Percentiles rank a stretch among this genome's conserved stretches.
Evolutionary conservation across 2,888 invertebrate species (phyloP).

Genomic region (Subacronicta megacephala): DNA sequence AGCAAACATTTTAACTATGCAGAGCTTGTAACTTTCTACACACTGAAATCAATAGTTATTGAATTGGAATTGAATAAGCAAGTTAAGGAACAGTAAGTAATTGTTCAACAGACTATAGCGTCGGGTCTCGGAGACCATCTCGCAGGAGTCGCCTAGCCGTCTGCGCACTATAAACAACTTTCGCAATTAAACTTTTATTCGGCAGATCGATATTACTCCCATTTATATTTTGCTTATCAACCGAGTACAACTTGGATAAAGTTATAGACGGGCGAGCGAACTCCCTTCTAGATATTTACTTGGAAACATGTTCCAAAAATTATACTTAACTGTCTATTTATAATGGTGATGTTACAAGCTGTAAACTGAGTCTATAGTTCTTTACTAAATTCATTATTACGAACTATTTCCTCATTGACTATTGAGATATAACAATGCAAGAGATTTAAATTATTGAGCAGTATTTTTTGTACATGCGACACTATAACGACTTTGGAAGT

Average conservation of each 20-base stretch:
- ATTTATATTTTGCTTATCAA: slow-evolving; percentile 77
- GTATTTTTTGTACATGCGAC: slow-evolving; percentile 27
- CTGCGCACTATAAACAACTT: slow-evolving; percentile 84
- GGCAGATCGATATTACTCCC: slow-evolving; percentile 75
- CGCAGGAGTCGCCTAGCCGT: slow-evolving; percentile 69
- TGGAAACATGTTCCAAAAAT: slow-evolving; percentile 17
- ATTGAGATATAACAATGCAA: background rate
- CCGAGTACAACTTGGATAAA: slow-evolving; percentile 60
- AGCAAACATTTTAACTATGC: slow-evolving; percentile 31
- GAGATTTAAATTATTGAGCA: slow-evolving; percentile 20
- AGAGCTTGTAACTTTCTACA: slow-evolving; percentile 30
- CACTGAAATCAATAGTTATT: slow-evolving; percentile 51
- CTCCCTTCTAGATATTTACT: slow-evolving; percentile 19
- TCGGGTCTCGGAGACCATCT: slow-evolving; percentile 54
- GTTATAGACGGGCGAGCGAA: slow-evolving; percentile 52
- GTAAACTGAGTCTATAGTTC: too few species aligned
- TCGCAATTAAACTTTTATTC: slow-evolving; percentile 87
- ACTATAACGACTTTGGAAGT: slow-evolving; percentile 53
- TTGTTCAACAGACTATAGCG: slow-evolving; percentile 60
- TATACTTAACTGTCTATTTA: too few species aligned
- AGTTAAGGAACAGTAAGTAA: slow-evolving; percentile 67
- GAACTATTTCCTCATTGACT: too few species aligned
- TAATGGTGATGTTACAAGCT: too few species aligned
- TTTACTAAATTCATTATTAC: too few species aligned
- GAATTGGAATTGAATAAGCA: slow-evolving; percentile 61